Percentiles rank a stretch among this genome's conserved stretches.
Conservation (phyloP, 2,113 vertebrate genomes). For the Channa maculata region DNA sequence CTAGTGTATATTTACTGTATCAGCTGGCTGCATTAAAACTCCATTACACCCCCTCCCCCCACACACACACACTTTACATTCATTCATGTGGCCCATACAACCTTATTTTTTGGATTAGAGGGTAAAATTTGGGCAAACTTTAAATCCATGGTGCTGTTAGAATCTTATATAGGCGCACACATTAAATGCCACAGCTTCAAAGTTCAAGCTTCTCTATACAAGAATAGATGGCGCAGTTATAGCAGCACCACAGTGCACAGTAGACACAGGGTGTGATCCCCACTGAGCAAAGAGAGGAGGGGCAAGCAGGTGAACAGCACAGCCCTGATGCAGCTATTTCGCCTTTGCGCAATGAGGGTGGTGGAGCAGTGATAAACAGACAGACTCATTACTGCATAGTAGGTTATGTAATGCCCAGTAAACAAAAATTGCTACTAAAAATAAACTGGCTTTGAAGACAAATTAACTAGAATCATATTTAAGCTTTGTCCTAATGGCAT, state of each 20-base stretch:
- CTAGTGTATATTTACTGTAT: slow-evolving; percentile 54
- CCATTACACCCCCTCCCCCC: slow-evolving; percentile 20
- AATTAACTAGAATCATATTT: not conserved
- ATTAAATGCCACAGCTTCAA: slow-evolving; percentile 19
- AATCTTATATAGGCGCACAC: not conserved
- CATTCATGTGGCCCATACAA: no score
- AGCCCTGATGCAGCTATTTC: slow-evolving; percentile 11
- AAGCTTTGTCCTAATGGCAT: not conserved
- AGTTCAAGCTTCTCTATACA: slow-evolving; percentile 11
- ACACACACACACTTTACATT: not conserved
- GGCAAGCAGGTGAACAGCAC: slow-evolving; percentile 3
- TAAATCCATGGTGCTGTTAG: no score
- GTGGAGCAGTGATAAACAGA: slow-evolving; percentile 19
- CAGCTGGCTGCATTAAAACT: not conserved
- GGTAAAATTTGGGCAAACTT: not conserved
- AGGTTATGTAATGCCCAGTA: slow-evolving; percentile 8
- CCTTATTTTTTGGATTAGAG: not conserved
- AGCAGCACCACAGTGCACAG: slow-evolving; percentile 9
- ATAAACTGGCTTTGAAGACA: not conserved
- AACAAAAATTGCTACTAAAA: not conserved
- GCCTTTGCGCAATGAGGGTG: no score
- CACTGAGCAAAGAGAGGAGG: slow-evolving; percentile 8
- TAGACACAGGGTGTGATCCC: slow-evolving; percentile 7
- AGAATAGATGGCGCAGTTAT: not conserved
- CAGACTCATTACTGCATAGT: slow-evolving; percentile 14